Percentiles rank a stretch among this genome's conserved stretches.
phyloP scores from a whole-genome alignment of 37 sponge, comb jelly and placozoan species.

The Spongilla lacustris region DNA sequence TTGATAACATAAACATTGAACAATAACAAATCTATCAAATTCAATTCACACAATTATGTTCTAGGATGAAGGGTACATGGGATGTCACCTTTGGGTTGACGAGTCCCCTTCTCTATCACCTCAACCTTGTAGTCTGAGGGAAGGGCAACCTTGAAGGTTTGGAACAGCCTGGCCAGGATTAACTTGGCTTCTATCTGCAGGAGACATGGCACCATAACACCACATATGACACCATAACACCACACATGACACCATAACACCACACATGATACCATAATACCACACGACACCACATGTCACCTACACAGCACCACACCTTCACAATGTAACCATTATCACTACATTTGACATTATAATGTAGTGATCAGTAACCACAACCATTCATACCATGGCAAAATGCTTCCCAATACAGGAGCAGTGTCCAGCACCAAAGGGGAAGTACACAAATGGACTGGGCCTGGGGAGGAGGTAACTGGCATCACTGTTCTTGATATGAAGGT shows the following conservation, averaged over 20 bases:
- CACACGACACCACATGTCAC: too few relatives aligned
- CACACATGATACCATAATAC: too few relatives aligned
- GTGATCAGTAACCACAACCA: too few relatives aligned
- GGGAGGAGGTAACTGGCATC: not conserved
- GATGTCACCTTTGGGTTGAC: not conserved
- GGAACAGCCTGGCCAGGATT: constrained; percentile 20
- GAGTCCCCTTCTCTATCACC: not conserved
- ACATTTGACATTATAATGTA: too few relatives aligned
- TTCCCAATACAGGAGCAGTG: constrained; percentile 34
- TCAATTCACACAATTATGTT: too few relatives aligned
- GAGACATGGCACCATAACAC: too few relatives aligned
- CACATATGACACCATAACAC: too few relatives aligned
- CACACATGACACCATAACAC: too few relatives aligned
- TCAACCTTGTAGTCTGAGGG: constrained; percentile 14
- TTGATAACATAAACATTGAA: too few relatives aligned
- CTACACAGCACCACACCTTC: too few relatives aligned
- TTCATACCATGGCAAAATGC: constrained; percentile 33
- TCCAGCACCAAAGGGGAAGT: constrained; percentile 24
- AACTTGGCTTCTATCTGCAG: constrained; percentile 25
- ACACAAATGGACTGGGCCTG: constrained; percentile 37
- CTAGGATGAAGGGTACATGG: constrained; percentile 3
- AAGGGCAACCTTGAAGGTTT: constrained; percentile 10
- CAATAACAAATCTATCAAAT: too few relatives aligned
- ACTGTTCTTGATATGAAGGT: not conserved
- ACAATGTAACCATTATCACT: too few relatives aligned